Base-by-base conservation (phyloP, 2,888 invertebrate species). In the Spodoptera picta region DNA sequence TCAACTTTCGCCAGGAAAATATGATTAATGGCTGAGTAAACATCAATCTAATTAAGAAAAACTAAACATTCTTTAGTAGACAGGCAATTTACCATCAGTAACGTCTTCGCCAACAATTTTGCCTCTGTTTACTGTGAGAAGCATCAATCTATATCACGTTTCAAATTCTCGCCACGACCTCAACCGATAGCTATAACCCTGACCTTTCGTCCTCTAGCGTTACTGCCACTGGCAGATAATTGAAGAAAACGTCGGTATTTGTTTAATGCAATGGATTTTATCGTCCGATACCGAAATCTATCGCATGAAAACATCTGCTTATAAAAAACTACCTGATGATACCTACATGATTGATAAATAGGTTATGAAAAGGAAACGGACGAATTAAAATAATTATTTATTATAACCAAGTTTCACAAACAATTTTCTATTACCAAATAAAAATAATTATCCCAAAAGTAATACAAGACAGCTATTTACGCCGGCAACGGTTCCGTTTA, bases 121-220 rank as follows among this genome's bases (percentile, higher is more conserved):
- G 79, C 57, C 64, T 62, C 41, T 79, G 66, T 77, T 81, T 69
- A 75, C 79, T 53, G 50, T 53, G 58, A 69, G 57, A 60, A 61
- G 64, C 79, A 77, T 77, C 65, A 75, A 80, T 77, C 77, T 75
- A 65, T 80, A 80, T 77, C 68, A 36, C 42, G 55, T 78, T 75
- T 68, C 80, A 48, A 58, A 67, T 77, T 61, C 65, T 56, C 65
- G 50, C 60, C 68, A 53, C 64, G 55, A 48, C 66, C 65, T 36
- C 44, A 50, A 70, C 50, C 62, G 54, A 57, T 50, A 45, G 63
- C 59, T 60, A 60, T 57, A 48, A 69, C 23, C 54, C 50, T 65
- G 54, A 60, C 63, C 67, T 75, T 70, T 65, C 47, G 56, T 54
- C 60, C 63, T 59, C 60, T 60, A 45, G 50, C 36, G 36, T 36